Conservation (phyloP, 2,888 invertebrate species). For the Eupithecia subfuscata region DNA sequence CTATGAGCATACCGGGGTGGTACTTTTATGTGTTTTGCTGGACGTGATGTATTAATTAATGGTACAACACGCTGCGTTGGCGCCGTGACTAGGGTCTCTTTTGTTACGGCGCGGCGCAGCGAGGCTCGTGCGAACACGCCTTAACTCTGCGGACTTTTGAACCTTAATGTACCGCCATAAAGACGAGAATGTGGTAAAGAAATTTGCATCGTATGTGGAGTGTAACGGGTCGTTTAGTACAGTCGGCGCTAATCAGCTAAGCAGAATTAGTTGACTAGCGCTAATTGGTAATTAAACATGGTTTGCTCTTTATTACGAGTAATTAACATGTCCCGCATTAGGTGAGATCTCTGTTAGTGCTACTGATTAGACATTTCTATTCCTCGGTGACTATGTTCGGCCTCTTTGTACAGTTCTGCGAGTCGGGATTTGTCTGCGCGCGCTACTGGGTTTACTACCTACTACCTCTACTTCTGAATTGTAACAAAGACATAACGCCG, state of each 20-base stretch:
- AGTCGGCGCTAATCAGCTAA: constrained; percentile 49
- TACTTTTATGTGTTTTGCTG: constrained; percentile 58
- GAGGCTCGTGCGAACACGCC: constrained; percentile 18
- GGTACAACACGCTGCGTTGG: constrained; percentile 53
- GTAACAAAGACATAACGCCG: constrained; percentile 5
- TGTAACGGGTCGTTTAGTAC: constrained; percentile 38
- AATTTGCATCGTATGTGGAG: neutral
- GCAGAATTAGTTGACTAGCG: constrained; percentile 53
- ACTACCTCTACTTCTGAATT: constrained; percentile 1
- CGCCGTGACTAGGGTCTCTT: constrained; percentile 49
- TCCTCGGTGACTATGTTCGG: neutral
- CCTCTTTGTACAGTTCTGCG: constrained; percentile 11
- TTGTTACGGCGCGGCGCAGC: constrained; percentile 15
- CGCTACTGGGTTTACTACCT: neutral
- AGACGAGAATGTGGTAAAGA: constrained; percentile 16
- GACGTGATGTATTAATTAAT: constrained; percentile 65
- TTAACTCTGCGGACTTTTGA: constrained; percentile 26
- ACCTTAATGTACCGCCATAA: constrained; percentile 27
- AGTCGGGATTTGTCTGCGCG: constrained; percentile 18
- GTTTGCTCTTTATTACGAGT: constrained; percentile 41
- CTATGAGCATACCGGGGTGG: constrained; percentile 43
- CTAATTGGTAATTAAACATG: constrained; percentile 56
- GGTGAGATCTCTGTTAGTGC: constrained; percentile 46
- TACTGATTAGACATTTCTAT: constrained; percentile 31
- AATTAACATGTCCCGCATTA: constrained; percentile 54